Evolutionary conservation across 1,140 invertebrate genomes (phyloP).

Genomic region (Drosophila pandora): DNA sequence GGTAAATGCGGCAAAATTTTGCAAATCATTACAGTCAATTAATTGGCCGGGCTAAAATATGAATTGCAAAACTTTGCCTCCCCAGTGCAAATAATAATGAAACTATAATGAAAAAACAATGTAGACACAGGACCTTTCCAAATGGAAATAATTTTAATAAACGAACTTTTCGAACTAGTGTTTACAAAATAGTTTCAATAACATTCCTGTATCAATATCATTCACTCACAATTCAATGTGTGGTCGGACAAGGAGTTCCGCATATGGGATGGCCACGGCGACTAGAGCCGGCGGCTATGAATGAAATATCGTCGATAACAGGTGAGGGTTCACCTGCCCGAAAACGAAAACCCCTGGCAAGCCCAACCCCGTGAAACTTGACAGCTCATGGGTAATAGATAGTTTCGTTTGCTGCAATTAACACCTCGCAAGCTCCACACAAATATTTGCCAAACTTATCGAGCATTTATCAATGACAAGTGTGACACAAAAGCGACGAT

Average conservation of each 20-base stretch:
- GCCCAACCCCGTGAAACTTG: conserved; percentile 7
- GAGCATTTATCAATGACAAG: conserved; percentile 67
- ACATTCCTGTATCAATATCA: conserved; percentile 23
- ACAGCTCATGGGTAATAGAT: conserved; percentile 62
- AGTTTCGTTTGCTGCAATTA: conserved; percentile 65
- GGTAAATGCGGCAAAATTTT: conserved; percentile 19
- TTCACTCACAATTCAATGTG: conserved; percentile 35
- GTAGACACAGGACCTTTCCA: conserved; percentile 32
- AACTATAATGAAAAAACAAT: conserved; percentile 57
- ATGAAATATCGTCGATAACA: conserved; percentile 36
- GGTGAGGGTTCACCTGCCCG: conserved; percentile 15
- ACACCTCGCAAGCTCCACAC: conserved; percentile 64
- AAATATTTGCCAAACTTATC: conserved; percentile 78
- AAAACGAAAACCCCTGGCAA: no score
- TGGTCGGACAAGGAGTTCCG: conserved; percentile 11
- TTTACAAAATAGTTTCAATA: conserved; percentile 6
- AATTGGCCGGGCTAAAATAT: conserved; percentile 40
- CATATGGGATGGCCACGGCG: conserved; percentile 19
- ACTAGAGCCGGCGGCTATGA: conserved; percentile 19
- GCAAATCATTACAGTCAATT: conserved; percentile 61
- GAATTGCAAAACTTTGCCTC: conserved; percentile 46
- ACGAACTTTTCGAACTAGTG: neutral
- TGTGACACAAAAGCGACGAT: conserved; percentile 47
- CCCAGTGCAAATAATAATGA: conserved; percentile 37
- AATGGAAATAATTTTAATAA: conserved; percentile 13